Base-by-base conservation (phyloP, 2,888 invertebrate species). In the Carterocephalus palaemon region DNA sequence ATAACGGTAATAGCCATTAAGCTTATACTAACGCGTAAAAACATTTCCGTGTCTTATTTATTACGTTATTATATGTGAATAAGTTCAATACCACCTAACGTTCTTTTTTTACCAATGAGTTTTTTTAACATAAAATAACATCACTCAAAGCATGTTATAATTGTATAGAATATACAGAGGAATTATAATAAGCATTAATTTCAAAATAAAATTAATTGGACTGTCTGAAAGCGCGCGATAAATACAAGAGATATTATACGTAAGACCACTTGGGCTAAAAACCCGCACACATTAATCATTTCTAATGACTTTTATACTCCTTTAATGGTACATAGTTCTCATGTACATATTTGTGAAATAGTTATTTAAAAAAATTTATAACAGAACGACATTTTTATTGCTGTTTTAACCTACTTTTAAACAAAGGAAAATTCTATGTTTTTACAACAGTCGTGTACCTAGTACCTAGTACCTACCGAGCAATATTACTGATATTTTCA, bases 121-220 rank as follows among this genome's bases (percentile, higher is more conserved):
- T 40, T 40, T 32, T 32, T 17, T 6, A 17, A 24, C 32, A 40
- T 24, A 12, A 12, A 40, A 40, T 40, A 32, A 40, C 32, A 32
- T 12, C 23, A 31, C 9, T 23, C 31, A 8, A 7, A 40, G 12
- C 24, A 32, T 17, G 24, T 40, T 26, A 23, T 32, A 31, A 32
- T 40, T 32, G 32, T 40, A 24, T 10, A 3, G 23, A 24, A 24
- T 32, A 32, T 17, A 32, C 17, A 17, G 26, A 24, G 15, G 32
- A 42, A 34, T 20, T 26, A 42, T 42, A 28, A 26, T 26, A 34
- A 33, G n/a, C 33, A 41, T 33, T 41, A 42, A 34, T 26, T 12
- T 26, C 6, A 26, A n/a, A 12, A 26, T 12, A 42, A 20, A 26
- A 42, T 42, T 42, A 42, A 33, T 42, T 28, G 20, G 7, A 15